Evolutionary conservation across 2,888 invertebrate genomes (phyloP), one percentile per base, ranked within the genome.

Genomic region (Acanthosepion esculentum): DNA sequence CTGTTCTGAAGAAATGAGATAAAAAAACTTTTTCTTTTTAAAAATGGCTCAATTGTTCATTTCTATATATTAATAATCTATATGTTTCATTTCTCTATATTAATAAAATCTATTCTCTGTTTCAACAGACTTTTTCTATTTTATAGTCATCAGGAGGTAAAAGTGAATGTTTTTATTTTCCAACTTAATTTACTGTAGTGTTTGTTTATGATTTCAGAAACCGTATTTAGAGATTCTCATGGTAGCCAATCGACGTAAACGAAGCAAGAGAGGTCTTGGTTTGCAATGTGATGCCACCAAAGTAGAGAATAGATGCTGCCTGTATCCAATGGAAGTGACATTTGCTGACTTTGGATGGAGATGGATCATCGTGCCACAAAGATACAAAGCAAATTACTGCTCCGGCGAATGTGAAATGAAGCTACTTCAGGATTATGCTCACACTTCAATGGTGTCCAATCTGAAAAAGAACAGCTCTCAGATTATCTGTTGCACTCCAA

Each of bases 281-380:
- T 98, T 99, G 97, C 98, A 98, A 97, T 99, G 99, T 98, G 98
- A 98, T 95, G 99, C 99, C 96, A 98, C 98, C 96, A 98, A 98
- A 23, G 98, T 98, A 96, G 99, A 99, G 97, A 98, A 98, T 55
- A 98, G 99, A 93, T 99, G 99, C 98, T 99, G 99, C 97, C 98
- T 99, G 10, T 99, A 99, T 97, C 99, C 99, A 0, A 98, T 99
- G 92, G 98, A 98, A 29, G 99, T 99, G 33, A 99, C 99, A 98
- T 99, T 99, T 97, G 98, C 98, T 96, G 98, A 98, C 97, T 99
- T 99, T 97, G 99, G 99, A 53, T 99, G 99, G 99, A 99, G 99
- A 97, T 99, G 99, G 98, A 99, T 99, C 96, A 99, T 99, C 95
- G 99, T 99, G 0, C 99, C 99, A 0, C 99, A 99, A 96, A 98